Evolutionary conservation across 1,140 invertebrate species (phyloP).

Genomic region (Neodiprion lecontei): DNA sequence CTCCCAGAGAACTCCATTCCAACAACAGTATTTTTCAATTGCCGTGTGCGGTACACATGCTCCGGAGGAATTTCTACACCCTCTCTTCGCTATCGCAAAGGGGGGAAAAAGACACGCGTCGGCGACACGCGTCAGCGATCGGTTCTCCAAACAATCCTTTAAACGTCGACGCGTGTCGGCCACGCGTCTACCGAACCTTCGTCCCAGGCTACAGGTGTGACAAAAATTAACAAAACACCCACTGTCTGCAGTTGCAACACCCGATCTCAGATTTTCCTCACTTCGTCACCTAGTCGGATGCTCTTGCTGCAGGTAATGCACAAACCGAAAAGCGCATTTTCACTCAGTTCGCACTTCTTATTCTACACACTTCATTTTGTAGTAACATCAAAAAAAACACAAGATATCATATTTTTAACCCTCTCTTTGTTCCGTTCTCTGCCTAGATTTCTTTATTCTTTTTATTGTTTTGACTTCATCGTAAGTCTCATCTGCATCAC

Average conservation of each 20-base stretch:
- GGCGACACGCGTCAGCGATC: conserved; percentile 11
- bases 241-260: not conserved
- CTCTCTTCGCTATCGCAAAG: conserved; percentile 13
- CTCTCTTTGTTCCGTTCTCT: too few species aligned
- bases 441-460: too few species aligned
- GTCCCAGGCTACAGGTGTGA: conserved; percentile 23
- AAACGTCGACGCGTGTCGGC: conserved; percentile 46
- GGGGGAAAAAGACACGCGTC: conserved; percentile 33
- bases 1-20: too few species aligned
- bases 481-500: too few species aligned
- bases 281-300: not conserved
- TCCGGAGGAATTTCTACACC: too few species aligned
- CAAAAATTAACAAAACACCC: not conserved
- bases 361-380: too few species aligned
- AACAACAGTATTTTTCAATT: too few species aligned
- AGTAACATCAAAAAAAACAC: too few species aligned
- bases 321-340: conserved; percentile 28
- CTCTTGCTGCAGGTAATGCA: conserved; percentile 25
- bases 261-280: conserved; percentile 11
- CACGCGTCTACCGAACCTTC: conserved; percentile 28
- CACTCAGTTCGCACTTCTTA: conserved; percentile 17
- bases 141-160: conserved; percentile 37
- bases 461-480: too few species aligned
- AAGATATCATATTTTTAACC: too few species aligned
- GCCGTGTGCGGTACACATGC: too few species aligned